Percentiles rank a stretch among this genome's conserved stretches.
These are phyloP conservation scores for Leptinotarsa haldemani DNA, from an alignment of 2,888 invertebrate species.

Conservation along the genomic window DNA sequence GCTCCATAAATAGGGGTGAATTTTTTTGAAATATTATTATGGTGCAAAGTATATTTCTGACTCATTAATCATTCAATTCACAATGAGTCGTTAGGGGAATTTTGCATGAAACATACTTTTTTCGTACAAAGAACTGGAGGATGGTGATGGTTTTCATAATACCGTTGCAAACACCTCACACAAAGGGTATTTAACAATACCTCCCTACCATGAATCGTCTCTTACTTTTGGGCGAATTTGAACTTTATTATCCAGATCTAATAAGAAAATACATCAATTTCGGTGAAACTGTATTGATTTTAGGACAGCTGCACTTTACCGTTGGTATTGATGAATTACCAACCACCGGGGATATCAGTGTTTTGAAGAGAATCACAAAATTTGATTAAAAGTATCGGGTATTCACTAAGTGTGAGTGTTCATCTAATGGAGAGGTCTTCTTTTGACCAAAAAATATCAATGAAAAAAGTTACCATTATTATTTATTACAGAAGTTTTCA, in stretches of 20 bases:
- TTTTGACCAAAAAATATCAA: no score
- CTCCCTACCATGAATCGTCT: conserved; percentile 46
- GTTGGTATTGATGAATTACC: conserved; percentile 47
- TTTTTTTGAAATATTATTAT: conserved; percentile 44
- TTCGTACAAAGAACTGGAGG: conserved; percentile 55
- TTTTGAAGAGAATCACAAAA: not conserved
- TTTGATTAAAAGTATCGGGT: no score
- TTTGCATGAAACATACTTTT: conserved; percentile 61
- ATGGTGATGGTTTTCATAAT: conserved; percentile 37
- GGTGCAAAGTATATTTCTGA: conserved; percentile 54
- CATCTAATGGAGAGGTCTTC: no score
- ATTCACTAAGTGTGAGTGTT: no score
- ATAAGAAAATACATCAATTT: conserved; percentile 36
- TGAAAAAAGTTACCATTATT: no score
- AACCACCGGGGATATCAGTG: conserved; percentile 39
- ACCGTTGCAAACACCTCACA: conserved; percentile 42
- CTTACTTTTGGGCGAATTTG: conserved; percentile 44
- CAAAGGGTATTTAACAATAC: conserved; percentile 50
- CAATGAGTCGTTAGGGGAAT: conserved; percentile 58
- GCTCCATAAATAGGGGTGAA: conserved; percentile 38
- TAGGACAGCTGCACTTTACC: conserved; percentile 43
- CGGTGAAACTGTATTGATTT: conserved; percentile 37
- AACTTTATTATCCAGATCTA: conserved; percentile 43
- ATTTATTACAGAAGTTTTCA: no score
- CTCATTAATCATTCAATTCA: conserved; percentile 59